Evolutionary conservation across 1,140 invertebrate genomes (phyloP).

Genomic region (Seison nebaliae): DNA sequence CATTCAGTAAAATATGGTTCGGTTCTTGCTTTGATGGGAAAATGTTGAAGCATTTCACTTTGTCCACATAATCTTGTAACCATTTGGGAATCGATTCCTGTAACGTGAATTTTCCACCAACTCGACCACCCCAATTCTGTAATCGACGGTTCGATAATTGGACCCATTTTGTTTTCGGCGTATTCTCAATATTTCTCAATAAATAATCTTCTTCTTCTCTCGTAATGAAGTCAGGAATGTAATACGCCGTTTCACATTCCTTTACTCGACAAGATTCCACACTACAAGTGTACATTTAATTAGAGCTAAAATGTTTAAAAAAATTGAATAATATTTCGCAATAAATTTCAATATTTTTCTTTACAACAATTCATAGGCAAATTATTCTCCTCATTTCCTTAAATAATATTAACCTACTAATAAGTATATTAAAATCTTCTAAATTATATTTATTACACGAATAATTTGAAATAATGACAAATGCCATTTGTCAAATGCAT

Average conservation of each 20-base stretch:
- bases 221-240: slow-evolving; percentile 68
- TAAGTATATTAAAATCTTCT: no score
- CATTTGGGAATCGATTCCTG: slow-evolving; percentile 62
- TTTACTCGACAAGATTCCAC: no score
- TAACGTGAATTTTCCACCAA: slow-evolving; percentile 71
- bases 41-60: slow-evolving; percentile 40
- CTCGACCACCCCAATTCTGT: slow-evolving; percentile 82
- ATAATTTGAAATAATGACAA: no score
- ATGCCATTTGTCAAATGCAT: no score
- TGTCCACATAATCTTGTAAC: slow-evolving; percentile 46
- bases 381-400: no score
- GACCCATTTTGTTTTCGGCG: slow-evolving; percentile 81
- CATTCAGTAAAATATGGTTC: slow-evolving; percentile 85
- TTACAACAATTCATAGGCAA: no score
- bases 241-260: slow-evolving; percentile 45
- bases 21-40: slow-evolving; percentile 43
- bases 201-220: slow-evolving; percentile 48
- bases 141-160: slow-evolving; percentile 58
- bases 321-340: no score
- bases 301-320: no score
- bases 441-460: no score
- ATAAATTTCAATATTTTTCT: no score
- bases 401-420: no score
- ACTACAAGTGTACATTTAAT: no score
- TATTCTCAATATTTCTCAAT: slow-evolving; percentile 38